Evolutionary conservation across 2,888 invertebrate species (phyloP).

Genomic region (Chrysolina oricalcia): DNA sequence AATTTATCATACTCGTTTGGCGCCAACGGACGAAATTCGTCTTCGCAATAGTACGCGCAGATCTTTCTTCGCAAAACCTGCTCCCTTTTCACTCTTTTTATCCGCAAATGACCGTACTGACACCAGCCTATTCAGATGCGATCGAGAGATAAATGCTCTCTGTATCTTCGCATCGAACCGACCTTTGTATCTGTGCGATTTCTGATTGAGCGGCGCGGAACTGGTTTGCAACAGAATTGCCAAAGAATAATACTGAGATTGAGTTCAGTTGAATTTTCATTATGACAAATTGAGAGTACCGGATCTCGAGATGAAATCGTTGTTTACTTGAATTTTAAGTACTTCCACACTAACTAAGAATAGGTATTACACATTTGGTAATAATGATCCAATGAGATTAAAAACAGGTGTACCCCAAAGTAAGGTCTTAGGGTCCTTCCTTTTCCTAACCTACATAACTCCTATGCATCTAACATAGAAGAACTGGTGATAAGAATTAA

Average conservation of each 20-base stretch:
- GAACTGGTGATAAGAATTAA: no score
- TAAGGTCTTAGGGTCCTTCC: no score
- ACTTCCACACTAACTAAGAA: no score
- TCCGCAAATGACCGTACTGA: constrained; percentile 42
- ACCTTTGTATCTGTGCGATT: constrained; percentile 24
- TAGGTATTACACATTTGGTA: no score
- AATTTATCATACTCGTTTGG: constrained; percentile 44
- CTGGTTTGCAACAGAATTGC: constrained; percentile 24
- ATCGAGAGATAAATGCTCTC: constrained; percentile 43
- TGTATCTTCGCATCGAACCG: constrained; percentile 23
- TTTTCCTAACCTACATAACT: no score
- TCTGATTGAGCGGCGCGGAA: constrained; percentile 13
- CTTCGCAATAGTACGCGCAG: constrained; percentile 4
- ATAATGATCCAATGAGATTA: no score
- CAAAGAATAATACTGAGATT: neutral
- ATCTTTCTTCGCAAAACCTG: constrained; percentile 42
- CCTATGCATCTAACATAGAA: no score
- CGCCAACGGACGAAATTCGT: constrained; percentile 43
- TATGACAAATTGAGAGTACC: no score
- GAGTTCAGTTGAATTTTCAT: neutral
- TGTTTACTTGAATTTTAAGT: neutral
- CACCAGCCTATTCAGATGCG: constrained; percentile 42
- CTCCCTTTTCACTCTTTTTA: constrained; percentile 40
- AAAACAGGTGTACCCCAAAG: no score
- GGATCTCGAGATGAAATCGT: neutral